phyloP scores from a whole-genome alignment of 2,113 vertebrate genomes.

The Engystomops pustulosus region DNA sequence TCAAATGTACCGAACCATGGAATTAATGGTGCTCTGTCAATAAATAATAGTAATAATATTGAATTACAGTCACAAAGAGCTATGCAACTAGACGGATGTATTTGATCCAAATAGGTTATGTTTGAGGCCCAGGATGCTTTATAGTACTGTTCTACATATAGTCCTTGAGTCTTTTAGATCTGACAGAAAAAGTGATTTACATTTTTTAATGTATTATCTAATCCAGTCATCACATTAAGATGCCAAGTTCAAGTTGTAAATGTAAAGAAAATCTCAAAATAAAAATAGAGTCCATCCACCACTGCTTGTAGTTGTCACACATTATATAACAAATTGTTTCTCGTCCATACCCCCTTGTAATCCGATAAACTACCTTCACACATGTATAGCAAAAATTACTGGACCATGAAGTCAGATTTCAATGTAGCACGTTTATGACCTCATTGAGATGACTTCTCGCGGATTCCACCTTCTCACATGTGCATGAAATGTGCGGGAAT shows the following conservation, averaged over 20 bases:
- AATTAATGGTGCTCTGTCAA: too few relatives aligned
- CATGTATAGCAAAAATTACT: background rate
- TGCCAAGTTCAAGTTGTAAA: background rate
- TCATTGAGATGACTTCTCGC: background rate
- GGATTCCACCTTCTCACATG: slow-evolving; percentile 1
- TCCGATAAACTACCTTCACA: background rate
- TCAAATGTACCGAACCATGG: too few relatives aligned
- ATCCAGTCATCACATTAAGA: too few relatives aligned
- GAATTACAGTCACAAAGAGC: too few relatives aligned
- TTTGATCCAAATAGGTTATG: too few relatives aligned
- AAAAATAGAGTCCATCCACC: background rate
- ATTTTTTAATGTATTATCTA: too few relatives aligned
- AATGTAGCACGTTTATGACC: background rate
- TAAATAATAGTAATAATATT: too few relatives aligned
- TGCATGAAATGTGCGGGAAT: background rate
- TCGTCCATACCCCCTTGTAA: background rate
- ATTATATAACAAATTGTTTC: background rate
- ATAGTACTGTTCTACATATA: too few relatives aligned
- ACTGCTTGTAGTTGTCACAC: background rate
- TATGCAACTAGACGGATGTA: too few relatives aligned
- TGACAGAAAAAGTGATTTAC: too few relatives aligned
- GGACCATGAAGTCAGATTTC: background rate
- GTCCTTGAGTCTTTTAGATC: too few relatives aligned
- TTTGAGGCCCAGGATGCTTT: too few relatives aligned
- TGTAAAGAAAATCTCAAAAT: background rate